Evolutionary conservation across 1,140 invertebrate genomes (phyloP).

Genomic region (Macrocentrus cingulum): DNA sequence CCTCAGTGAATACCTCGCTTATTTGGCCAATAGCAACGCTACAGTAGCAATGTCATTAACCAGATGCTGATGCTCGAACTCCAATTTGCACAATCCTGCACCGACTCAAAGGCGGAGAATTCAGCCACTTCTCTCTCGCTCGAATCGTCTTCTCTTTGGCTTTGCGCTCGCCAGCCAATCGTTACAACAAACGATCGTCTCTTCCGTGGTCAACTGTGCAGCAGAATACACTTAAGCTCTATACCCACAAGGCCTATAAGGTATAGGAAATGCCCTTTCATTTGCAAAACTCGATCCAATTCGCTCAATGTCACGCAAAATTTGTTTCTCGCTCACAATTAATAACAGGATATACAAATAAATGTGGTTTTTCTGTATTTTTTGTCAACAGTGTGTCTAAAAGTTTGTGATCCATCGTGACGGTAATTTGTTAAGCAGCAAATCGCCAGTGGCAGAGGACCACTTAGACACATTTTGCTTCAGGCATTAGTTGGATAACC

Average conservation of each 20-base stretch:
- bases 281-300: not conserved
- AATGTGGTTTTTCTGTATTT: no score
- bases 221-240: no score
- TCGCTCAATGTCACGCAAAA: constrained; percentile 14
- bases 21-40: constrained; percentile 10
- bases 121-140: not conserved
- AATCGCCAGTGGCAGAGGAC: constrained; percentile 5
- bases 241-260: no score
- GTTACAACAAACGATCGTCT: constrained; percentile 21
- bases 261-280: no score
- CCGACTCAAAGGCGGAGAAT: constrained; percentile 20
- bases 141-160: not conserved
- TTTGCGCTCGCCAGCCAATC: constrained; percentile 4
- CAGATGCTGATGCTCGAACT: constrained; percentile 30
- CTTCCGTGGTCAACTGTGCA: constrained; percentile 21
- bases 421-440: constrained; percentile 6
- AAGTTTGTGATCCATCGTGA: no score
- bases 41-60: constrained; percentile 33
- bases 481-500: constrained; percentile 24
- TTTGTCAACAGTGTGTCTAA: no score
- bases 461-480: constrained; percentile 23
- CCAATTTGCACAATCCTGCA: constrained; percentile 27
- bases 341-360: no score
- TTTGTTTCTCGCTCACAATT: no score
- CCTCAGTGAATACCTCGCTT: not conserved